A percentile compares a stretch with the other conserved stretches of the same genome.
Conservation (phyloP, 1,140 invertebrate species). For the Atta texana region DNA sequence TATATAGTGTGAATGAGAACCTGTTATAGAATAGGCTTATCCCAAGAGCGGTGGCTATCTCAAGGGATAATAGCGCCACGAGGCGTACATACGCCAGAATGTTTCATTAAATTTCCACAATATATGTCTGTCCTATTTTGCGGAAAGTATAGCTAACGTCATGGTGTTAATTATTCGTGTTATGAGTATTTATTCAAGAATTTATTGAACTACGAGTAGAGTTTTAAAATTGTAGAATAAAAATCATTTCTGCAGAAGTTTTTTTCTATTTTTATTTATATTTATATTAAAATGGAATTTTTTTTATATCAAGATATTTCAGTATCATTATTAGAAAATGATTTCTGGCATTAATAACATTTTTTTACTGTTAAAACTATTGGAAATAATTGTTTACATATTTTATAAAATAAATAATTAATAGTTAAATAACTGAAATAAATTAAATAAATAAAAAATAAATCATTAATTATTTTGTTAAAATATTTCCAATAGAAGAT, state of each 20-base stretch:
- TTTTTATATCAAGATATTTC: too few relatives aligned
- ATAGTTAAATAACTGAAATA: too few relatives aligned
- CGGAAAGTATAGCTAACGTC: background rate
- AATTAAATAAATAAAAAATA: too few relatives aligned
- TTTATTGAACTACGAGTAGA: background rate
- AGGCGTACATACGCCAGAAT: background rate
- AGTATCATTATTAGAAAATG: background rate
- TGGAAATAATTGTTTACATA: too few relatives aligned
- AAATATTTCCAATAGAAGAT: too few relatives aligned
- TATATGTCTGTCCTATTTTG: background rate
- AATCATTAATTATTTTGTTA: too few relatives aligned
- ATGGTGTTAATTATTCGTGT: background rate
- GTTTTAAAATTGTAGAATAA: background rate
- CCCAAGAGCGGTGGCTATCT: background rate
- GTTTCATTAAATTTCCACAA: conserved; percentile 23
- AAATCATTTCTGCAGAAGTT: background rate
- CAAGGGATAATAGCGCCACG: conserved; percentile 11
- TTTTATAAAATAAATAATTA: too few relatives aligned
- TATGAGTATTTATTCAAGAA: background rate
- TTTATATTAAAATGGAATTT: too few relatives aligned
- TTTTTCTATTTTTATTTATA: background rate
- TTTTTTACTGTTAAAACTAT: too few relatives aligned
- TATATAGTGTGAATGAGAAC: conserved; percentile 31
- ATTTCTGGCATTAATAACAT: background rate
- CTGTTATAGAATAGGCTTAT: background rate